phyloP scores from a whole-genome alignment of 2,797 vertebrate genomes.

The Poeciliopsis presidionis region DNA sequence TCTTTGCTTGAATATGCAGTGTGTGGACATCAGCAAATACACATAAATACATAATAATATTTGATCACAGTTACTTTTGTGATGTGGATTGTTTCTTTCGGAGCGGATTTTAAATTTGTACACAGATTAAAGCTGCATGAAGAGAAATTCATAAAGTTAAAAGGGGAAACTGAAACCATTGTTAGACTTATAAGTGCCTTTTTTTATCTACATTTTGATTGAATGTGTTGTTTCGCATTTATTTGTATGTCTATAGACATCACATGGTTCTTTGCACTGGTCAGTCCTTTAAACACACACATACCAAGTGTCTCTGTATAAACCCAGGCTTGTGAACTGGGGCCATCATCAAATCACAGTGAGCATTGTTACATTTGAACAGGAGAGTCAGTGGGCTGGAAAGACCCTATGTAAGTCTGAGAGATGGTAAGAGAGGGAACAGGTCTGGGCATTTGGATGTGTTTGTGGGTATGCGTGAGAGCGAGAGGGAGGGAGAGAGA shows the following conservation, averaged over 20 bases:
- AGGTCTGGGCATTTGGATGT: slow-evolving; percentile 10
- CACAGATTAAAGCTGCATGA: not conserved
- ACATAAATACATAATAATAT: slow-evolving; percentile 21
- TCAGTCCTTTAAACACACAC: slow-evolving; percentile 11
- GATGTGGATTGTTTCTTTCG: slow-evolving; percentile 22
- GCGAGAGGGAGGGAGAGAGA: not conserved
- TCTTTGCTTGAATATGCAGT: slow-evolving; percentile 65
- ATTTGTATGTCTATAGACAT: slow-evolving; percentile 2
- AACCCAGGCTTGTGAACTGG: slow-evolving; percentile 62
- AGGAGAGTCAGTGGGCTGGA: slow-evolving; percentile 72
- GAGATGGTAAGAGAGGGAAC: slow-evolving; percentile 55
- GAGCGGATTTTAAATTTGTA: not conserved
- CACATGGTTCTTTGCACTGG: slow-evolving; percentile 6
- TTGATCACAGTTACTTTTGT: slow-evolving; percentile 56
- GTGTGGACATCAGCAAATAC: slow-evolving; percentile 40
- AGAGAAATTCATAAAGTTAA: not conserved
- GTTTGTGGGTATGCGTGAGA: slow-evolving; percentile 23
- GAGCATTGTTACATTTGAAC: slow-evolving; percentile 80
- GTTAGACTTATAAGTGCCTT: not conserved
- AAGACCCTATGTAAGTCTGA: slow-evolving; percentile 72
- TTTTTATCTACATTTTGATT: slow-evolving; percentile 1
- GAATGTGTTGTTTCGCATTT: not conserved
- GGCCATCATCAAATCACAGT: slow-evolving; percentile 80
- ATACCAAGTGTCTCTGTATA: slow-evolving; percentile 12
- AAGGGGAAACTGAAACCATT: not conserved